These are phyloP conservation scores for Grantiella picta DNA, from an alignment of 2,113 vertebrate species.

Conservation along the genomic window DNA sequence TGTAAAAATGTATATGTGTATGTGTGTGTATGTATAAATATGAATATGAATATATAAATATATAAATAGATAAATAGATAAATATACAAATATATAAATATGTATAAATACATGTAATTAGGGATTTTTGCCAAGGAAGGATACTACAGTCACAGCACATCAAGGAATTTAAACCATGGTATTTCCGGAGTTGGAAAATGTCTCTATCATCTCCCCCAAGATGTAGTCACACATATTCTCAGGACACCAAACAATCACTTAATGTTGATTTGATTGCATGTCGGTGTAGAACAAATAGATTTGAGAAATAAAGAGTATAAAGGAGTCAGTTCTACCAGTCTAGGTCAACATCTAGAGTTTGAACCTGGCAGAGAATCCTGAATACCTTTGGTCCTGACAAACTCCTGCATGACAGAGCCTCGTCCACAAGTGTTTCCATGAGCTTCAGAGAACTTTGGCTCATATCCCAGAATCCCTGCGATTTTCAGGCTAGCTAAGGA, in stretches of 20 bases:
- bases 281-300: background rate
- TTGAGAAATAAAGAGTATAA: background rate
- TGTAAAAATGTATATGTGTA: background rate
- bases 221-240: background rate
- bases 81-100: background rate
- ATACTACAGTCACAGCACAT: background rate
- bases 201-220: background rate
- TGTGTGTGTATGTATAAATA: background rate
- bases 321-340: background rate
- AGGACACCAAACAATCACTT: background rate
- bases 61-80: background rate
- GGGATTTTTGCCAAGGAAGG: background rate
- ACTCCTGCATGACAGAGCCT: background rate
- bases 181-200: background rate
- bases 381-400: background rate
- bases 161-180: background rate
- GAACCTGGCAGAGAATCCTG: background rate
- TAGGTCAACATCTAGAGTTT: background rate
- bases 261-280: background rate
- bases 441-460: background rate
- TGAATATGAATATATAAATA: background rate
- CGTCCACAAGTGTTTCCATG: background rate
- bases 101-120: background rate
- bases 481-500: constrained; percentile 29
- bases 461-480: background rate